Percentiles rank a stretch among this genome's conserved stretches.
These are phyloP conservation scores for Rhea americana DNA, from an alignment of 2,113 vertebrate genomes.

Conservation along the genomic window DNA sequence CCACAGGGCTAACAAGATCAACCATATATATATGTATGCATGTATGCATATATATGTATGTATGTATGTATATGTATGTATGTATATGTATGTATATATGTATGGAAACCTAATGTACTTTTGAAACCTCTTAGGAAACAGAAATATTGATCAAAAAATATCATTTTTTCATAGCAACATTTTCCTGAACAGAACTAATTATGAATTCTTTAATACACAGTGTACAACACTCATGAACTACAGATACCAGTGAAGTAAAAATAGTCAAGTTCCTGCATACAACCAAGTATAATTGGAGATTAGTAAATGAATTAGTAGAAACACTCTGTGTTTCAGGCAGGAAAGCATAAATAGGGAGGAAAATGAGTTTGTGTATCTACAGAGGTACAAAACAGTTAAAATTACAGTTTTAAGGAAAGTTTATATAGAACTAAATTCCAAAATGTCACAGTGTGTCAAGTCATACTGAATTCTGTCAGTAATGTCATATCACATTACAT, in stretches of 20 bases:
- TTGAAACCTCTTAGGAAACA: not conserved
- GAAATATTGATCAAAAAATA: not conserved
- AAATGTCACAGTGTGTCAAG: not conserved
- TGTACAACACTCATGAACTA: not conserved
- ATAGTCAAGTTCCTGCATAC: not conserved
- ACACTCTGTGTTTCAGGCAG: not conserved
- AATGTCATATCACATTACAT: not conserved
- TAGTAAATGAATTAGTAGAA: too few relatives aligned
- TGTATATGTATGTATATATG: not conserved
- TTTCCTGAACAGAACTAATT: not conserved
- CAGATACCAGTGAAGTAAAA: not conserved
- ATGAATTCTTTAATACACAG: not conserved
- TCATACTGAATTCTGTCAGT: not conserved
- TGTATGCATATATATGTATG: too few relatives aligned
- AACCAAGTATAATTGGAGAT: not conserved
- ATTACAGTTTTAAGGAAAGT: not conserved
- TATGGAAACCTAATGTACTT: not conserved
- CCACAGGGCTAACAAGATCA: not conserved
- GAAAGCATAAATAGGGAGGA: not conserved
- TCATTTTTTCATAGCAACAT: not conserved
- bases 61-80: too few relatives aligned
- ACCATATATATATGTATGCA: not conserved
- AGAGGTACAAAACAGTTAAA: not conserved
- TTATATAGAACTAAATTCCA: not conserved
- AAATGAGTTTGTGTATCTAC: not conserved